Conservation (phyloP, 2,113 vertebrate species). For the Callospermophilus lateralis region DNA sequence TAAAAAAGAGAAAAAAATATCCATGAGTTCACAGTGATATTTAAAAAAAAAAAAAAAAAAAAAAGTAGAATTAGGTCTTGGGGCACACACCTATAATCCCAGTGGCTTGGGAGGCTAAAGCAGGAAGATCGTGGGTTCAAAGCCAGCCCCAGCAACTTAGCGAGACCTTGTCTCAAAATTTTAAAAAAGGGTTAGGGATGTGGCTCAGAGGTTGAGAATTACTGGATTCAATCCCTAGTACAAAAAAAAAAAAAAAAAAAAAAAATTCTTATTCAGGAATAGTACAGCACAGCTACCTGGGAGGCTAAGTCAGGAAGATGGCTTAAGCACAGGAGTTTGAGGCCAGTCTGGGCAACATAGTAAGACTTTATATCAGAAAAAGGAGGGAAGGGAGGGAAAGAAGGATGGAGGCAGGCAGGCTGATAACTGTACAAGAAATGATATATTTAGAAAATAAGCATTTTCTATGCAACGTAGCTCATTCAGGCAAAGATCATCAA, state of each 20-base stretch:
- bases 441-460: conserved; percentile 31
- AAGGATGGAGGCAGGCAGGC: neutral
- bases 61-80: neutral
- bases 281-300: neutral
- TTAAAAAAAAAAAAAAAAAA: neutral
- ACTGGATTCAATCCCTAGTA: no score
- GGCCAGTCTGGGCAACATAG: neutral
- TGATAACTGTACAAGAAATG: conserved; percentile 30
- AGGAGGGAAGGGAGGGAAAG: neutral
- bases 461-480: neutral
- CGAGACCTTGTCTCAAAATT: neutral
- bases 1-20: neutral
- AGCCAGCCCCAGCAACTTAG: neutral
- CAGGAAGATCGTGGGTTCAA: neutral
- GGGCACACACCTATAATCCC: neutral
- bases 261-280: neutral
- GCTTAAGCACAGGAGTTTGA: neutral
- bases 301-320: neutral
- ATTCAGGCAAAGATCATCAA: conserved; percentile 23
- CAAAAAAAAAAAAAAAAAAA: neutral
- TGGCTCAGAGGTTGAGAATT: neutral
- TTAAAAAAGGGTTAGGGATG: neutral
- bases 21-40: neutral
- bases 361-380: neutral
- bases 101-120: neutral